Conservation (phyloP, 2,797 vertebrate genomes). For the Hippoglossus hippoglossus region DNA sequence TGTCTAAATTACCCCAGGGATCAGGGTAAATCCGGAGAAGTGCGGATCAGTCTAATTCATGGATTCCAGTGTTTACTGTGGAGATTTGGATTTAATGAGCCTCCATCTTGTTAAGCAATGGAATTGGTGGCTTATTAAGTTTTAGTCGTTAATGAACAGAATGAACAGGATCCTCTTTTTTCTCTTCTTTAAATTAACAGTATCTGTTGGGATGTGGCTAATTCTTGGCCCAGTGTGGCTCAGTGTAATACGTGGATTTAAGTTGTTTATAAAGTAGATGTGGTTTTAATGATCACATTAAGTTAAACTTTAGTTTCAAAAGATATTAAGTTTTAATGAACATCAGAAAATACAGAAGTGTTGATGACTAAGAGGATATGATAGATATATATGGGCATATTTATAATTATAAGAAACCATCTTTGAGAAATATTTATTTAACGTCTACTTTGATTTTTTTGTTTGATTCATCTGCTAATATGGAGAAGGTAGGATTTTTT, state of each 20-base stretch:
- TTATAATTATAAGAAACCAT: no score
- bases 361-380: not conserved
- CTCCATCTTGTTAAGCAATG: slow-evolving; percentile 48
- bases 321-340: slow-evolving; percentile 12
- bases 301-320: slow-evolving; percentile 27
- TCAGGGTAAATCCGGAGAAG: slow-evolving; percentile 53
- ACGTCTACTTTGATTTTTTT: no score
- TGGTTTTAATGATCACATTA: slow-evolving; percentile 32
- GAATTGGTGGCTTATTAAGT: slow-evolving; percentile 45
- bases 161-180: slow-evolving; percentile 26
- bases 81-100: slow-evolving; percentile 71
- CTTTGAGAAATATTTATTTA: no score
- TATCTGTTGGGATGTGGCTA: slow-evolving; percentile 57
- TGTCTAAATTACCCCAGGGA: slow-evolving; percentile 58
- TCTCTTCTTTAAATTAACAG: slow-evolving; percentile 29
- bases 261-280: slow-evolving; percentile 31
- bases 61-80: slow-evolving; percentile 67
- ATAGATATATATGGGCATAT: not conserved
- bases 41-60: slow-evolving; percentile 65
- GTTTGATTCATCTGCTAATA: no score
- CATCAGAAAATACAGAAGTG: not conserved
- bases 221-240: slow-evolving; percentile 34
- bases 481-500: no score
- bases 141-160: slow-evolving; percentile 49
- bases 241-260: slow-evolving; percentile 48